phyloP scores from a whole-genome alignment of 2,888 invertebrate genomes.

The Pharmacophagus antenor region DNA sequence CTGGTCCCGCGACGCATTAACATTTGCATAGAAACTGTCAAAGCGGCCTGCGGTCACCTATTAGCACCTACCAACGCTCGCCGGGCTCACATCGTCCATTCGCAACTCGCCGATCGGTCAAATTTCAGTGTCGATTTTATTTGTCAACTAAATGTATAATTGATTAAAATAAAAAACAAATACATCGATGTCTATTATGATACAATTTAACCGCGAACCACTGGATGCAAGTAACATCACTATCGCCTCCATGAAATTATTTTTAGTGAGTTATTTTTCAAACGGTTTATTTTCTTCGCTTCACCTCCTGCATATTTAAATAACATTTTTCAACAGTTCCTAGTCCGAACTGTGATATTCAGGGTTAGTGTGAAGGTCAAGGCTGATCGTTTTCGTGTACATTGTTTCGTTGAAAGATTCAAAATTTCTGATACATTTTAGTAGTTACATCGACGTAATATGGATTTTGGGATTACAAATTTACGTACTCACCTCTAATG shows the following conservation, averaged over 20 bases:
- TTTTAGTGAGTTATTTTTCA: constrained; percentile 24
- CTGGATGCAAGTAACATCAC: background rate
- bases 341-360: constrained; percentile 25
- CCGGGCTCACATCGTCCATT: constrained; percentile 9
- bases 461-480: too few relatives aligned
- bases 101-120: constrained; percentile 7
- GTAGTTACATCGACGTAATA: too few relatives aligned
- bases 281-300: constrained; percentile 27
- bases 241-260: constrained; percentile 13
- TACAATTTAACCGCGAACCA: background rate
- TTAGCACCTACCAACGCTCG: constrained; percentile 63
- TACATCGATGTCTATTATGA: background rate
- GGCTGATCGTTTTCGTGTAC: constrained; percentile 23
- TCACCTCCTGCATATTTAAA: constrained; percentile 25
- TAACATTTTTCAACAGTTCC: constrained; percentile 27
- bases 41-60: constrained; percentile 64
- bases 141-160: background rate
- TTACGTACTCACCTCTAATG: too few relatives aligned
- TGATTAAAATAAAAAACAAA: background rate
- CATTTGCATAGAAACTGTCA: constrained; percentile 81
- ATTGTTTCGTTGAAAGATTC: background rate
- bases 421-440: background rate
- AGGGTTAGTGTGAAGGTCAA: constrained; percentile 31
- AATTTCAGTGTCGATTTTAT: background rate
- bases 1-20: constrained; percentile 74